Conservation (phyloP, 2,113 vertebrate genomes). For the Cavia porcellus region DNA sequence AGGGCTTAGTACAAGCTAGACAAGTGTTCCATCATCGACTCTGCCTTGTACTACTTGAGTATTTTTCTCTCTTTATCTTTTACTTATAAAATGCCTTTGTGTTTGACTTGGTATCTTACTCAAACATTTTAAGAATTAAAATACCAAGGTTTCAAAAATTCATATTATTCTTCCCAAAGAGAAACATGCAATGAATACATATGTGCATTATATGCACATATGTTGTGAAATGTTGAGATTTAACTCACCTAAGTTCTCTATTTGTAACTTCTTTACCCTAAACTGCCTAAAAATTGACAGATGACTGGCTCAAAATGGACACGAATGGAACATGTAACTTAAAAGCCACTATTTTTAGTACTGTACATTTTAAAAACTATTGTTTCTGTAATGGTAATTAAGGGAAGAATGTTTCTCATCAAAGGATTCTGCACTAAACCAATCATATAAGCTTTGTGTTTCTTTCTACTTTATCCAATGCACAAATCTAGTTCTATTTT, state of each 20-base stretch:
- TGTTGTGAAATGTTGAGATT: not conserved
- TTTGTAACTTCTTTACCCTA: not conserved
- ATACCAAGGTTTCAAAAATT: not conserved
- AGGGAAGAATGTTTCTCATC: not conserved
- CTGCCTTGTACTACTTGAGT: not conserved
- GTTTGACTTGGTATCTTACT: not conserved
- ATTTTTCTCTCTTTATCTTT: slow-evolving; percentile 22
- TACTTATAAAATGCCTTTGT: slow-evolving; percentile 1
- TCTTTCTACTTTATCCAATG: not conserved
- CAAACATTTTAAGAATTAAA: slow-evolving; percentile 29
- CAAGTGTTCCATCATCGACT: not conserved
- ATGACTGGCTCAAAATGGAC: not conserved
- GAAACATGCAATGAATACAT: not conserved
- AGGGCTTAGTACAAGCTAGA: not conserved
- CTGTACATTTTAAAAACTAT: not conserved
- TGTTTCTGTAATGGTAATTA: not conserved
- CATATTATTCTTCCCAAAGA: not conserved
- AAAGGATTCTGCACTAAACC: not conserved
- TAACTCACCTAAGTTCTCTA: not conserved
- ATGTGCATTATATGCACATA: not conserved
- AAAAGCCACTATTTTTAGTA: slow-evolving; percentile 32
- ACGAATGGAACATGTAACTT: not conserved
- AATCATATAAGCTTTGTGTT: not conserved
- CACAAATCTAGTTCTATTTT: not conserved
- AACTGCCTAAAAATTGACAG: not conserved